These are phyloP conservation scores for Brachionus paranguensis DNA, from an alignment of 1,140 invertebrate genomes.

Conservation along the genomic window DNA sequence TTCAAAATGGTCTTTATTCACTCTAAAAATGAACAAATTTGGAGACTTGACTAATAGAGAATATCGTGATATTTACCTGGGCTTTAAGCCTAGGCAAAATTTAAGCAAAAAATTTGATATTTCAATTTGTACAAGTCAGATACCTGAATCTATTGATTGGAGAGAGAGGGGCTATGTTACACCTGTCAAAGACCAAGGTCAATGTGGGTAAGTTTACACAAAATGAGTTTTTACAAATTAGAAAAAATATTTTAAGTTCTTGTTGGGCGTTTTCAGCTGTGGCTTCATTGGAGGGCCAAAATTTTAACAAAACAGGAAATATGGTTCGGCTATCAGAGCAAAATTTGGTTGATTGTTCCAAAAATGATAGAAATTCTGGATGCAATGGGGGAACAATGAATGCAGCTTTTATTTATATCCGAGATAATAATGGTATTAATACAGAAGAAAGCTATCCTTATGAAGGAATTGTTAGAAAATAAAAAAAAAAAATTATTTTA, in stretches of 20 bases:
- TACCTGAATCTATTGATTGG: slow-evolving; percentile 27
- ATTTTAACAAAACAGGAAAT: slow-evolving; percentile 43
- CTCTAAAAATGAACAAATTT: slow-evolving; percentile 49
- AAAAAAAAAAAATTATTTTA: neutral
- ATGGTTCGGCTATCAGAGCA: slow-evolving; percentile 47
- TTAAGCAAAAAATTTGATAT: neutral
- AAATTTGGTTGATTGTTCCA: slow-evolving; percentile 48
- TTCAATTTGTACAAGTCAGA: neutral
- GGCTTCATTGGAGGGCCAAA: slow-evolving; percentile 46
- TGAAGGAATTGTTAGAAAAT: slow-evolving; percentile 39
- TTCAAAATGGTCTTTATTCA: slow-evolving; percentile 45
- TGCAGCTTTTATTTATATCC: slow-evolving; percentile 49
- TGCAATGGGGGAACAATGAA: slow-evolving; percentile 52
- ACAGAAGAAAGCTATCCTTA: slow-evolving; percentile 32
- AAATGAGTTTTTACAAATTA: neutral
- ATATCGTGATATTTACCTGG: neutral
- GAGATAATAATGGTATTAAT: slow-evolving; percentile 3
- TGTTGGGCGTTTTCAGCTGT: slow-evolving; percentile 41
- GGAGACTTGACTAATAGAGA: slow-evolving; percentile 44
- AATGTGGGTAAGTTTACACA: neutral
- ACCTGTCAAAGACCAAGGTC: slow-evolving; percentile 15
- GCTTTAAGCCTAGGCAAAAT: neutral
- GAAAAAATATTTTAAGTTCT: neutral
- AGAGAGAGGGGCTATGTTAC: neutral
- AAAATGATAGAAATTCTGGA: slow-evolving; percentile 45